Percentiles rank a stretch among this genome's conserved stretches.
Evolutionary conservation across 2,888 invertebrate species (phyloP).

Genomic region (Himalopsyche anomala): DNA sequence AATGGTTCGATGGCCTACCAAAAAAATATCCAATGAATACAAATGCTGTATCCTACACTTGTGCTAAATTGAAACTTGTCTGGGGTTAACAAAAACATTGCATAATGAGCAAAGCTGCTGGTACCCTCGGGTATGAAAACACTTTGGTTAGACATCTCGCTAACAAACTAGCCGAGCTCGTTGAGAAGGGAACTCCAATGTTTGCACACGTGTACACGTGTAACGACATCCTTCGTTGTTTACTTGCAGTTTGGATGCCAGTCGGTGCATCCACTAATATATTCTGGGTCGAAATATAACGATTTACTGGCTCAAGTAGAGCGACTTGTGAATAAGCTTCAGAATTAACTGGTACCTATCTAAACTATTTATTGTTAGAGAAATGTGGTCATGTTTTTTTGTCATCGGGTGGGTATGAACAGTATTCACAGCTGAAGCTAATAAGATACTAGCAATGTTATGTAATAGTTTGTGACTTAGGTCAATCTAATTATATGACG

Average conservation of each 20-base stretch:
- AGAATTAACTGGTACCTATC: too few species aligned
- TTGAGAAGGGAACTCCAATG: slow-evolving; percentile 35
- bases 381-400: too few species aligned
- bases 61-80: slow-evolving; percentile 4
- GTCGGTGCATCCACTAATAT: slow-evolving; percentile 7
- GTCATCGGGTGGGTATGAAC: too few species aligned
- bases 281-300: background rate
- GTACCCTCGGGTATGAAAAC: slow-evolving; percentile 4
- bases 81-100: slow-evolving; percentile 19
- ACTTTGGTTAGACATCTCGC: slow-evolving; percentile 31
- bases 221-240: slow-evolving; percentile 41
- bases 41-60: background rate
- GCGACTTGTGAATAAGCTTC: too few species aligned
- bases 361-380: too few species aligned
- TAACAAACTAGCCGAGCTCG: slow-evolving; percentile 23
- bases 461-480: too few species aligned
- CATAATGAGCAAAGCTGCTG: slow-evolving; percentile 28
- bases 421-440: too few species aligned
- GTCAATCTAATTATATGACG: too few species aligned
- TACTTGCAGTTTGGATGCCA: slow-evolving; percentile 32
- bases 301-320: background rate
- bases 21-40: slow-evolving; percentile 19
- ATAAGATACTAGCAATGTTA: too few species aligned
- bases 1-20: background rate
- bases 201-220: slow-evolving; percentile 41